Conservation (phyloP, 92 coral and sea anemone species). For the Epizoanthus ramosus region DNA sequence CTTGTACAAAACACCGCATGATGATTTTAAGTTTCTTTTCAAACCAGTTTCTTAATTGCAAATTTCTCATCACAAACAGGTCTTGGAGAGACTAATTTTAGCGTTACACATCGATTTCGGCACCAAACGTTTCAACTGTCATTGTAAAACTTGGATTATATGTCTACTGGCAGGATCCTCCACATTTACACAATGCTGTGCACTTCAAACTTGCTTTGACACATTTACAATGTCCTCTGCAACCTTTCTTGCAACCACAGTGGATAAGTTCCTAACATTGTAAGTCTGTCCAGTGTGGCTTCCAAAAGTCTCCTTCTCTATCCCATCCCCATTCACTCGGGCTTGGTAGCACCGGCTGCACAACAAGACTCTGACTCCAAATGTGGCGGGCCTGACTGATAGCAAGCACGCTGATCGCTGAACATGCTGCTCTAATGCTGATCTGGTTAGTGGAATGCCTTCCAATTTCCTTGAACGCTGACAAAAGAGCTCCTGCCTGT, state of each 20-base stretch:
- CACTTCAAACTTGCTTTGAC: constrained; percentile 27
- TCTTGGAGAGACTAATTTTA: no score
- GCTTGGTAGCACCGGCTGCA: background rate
- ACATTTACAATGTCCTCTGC: constrained; percentile 29
- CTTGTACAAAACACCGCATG: no score
- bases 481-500: background rate
- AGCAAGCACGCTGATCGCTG: background rate
- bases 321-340: constrained; percentile 47
- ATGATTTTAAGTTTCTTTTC: no score
- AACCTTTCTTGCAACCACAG: background rate
- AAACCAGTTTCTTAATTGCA: no score
- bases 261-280: background rate
- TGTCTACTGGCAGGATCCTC: constrained; percentile 12
- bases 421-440: constrained; percentile 12
- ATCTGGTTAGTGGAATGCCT: constrained; percentile 10
- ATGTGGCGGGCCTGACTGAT: background rate
- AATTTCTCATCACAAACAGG: no score
- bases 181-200: constrained; percentile 30
- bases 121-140: no score
- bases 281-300: constrained; percentile 17
- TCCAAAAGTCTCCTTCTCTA: background rate
- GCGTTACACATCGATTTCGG: no score
- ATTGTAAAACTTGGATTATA: no score
- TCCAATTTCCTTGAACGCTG: background rate
- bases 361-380: constrained; percentile 26